These are phyloP conservation scores for Naja naja DNA, from an alignment of 2,113 vertebrate genomes.

Conservation along the genomic window DNA sequence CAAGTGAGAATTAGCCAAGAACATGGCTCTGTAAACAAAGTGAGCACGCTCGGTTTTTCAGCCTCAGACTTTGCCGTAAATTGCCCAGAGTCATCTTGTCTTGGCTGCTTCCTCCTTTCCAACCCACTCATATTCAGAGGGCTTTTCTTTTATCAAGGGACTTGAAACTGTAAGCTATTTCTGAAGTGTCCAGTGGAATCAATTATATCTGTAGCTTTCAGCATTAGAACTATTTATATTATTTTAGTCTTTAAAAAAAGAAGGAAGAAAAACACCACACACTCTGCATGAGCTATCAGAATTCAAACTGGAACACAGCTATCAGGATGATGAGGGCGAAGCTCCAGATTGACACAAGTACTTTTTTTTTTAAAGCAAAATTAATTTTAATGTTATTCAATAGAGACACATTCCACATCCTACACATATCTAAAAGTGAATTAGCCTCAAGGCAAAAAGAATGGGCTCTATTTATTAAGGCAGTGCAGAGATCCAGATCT, in stretches of 20 bases:
- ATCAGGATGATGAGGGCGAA: background rate
- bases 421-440: background rate
- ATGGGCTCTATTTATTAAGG: background rate
- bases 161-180: background rate
- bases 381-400: background rate
- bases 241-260: background rate
- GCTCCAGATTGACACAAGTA: background rate
- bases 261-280: background rate
- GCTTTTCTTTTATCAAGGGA: background rate
- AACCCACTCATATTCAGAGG: constrained; percentile 3
- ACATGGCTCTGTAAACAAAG: constrained; percentile 41
- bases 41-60: constrained; percentile 17
- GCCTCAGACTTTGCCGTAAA: background rate
- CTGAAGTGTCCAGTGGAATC: background rate
- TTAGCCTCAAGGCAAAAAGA: background rate
- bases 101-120: background rate
- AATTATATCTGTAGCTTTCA: constrained; percentile 6
- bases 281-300: background rate
- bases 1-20: constrained; percentile 38
- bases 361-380: background rate
- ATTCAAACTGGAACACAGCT: background rate
- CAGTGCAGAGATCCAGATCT: background rate
- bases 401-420: background rate
- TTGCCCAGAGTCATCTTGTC: background rate
- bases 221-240: background rate